A percentile compares a stretch with the other conserved stretches of the same genome.
phyloP scores from a whole-genome alignment of 2,113 vertebrate genomes.

The Sapajus apella region DNA sequence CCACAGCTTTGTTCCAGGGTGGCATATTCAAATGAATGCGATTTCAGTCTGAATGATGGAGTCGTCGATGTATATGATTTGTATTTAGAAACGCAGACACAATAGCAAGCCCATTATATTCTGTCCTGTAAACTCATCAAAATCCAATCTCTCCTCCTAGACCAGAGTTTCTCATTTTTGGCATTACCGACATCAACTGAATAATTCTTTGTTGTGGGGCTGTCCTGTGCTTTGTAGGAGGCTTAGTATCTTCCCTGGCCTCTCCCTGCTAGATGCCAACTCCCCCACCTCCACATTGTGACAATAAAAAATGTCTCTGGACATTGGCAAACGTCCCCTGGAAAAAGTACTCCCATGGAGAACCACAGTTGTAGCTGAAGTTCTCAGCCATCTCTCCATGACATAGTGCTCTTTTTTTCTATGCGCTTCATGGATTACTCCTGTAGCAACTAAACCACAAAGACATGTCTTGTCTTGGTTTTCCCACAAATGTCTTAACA shows the following conservation, averaged over 20 bases:
- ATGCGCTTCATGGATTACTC: neutral
- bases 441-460: neutral
- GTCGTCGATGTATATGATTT: neutral
- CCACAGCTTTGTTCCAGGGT: neutral
- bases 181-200: neutral
- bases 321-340: neutral
- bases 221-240: too few species aligned
- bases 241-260: neutral
- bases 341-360: too few species aligned
- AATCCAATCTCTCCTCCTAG: neutral
- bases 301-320: neutral
- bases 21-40: neutral
- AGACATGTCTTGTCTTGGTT: neutral
- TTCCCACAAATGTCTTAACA: neutral
- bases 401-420: accelerated
- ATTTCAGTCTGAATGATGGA: neutral
- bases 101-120: too few species aligned
- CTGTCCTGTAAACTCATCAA: neutral
- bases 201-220: neutral
- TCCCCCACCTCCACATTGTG: neutral
- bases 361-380: neutral
- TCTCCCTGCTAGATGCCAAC: neutral
- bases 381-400: neutral
- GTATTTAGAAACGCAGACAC: neutral
- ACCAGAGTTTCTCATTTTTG: neutral